Base-by-base conservation (phyloP, 2,797 vertebrate genomes). In the Bradypodion pumilum region DNA sequence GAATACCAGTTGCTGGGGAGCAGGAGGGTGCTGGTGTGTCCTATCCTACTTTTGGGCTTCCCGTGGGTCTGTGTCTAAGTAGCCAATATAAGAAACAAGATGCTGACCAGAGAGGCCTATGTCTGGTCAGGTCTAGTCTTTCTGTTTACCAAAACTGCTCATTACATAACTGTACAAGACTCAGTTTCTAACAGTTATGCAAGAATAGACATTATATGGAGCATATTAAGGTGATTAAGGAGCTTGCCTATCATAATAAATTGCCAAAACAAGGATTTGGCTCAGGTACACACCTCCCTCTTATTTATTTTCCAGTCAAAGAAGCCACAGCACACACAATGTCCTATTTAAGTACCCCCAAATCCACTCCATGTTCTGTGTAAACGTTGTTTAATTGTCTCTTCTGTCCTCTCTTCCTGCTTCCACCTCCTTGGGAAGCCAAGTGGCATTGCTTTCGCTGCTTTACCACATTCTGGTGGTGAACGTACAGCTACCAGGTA, bases 321-420 rank as follows among this genome's bases (percentile, higher is more conserved):
- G 19, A 59, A n/a, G 12, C 63, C 35, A 23, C 62, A 37, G 46
- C 27, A 13, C 29, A 6, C 37, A 3, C 10, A 23, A 32, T 27
- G 16, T 7, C 23, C 32, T 63, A 73, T 42, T n/a, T 40, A 62
- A 37, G 40, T 59, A 13, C 49, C 15, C 62, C 25, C 56, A n/a
- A 5, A 7, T 35, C 56, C 25, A 40, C 5, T 3, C 76, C 76
- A 81, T 40, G 84, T 19, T 77, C 91, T 89, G 2, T 0, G 63
- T 84, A 81, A 86, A 86, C 82, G 62, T 88, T 91, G 75, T 91
- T 90, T 95, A 95, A 96, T 86, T 78, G 89, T 91, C 74, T 94
- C 86, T 94, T 94, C 92, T 94, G 93, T 95, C 91, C 93, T 95
- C 87, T 94, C 78, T 93, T 92, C 89, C 93, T 94, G 95, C 95